Evolutionary conservation across 1,140 invertebrate species (phyloP), one percentile per base, ranked within the genome.

Genomic region (Acromyrmex charruanus): DNA sequence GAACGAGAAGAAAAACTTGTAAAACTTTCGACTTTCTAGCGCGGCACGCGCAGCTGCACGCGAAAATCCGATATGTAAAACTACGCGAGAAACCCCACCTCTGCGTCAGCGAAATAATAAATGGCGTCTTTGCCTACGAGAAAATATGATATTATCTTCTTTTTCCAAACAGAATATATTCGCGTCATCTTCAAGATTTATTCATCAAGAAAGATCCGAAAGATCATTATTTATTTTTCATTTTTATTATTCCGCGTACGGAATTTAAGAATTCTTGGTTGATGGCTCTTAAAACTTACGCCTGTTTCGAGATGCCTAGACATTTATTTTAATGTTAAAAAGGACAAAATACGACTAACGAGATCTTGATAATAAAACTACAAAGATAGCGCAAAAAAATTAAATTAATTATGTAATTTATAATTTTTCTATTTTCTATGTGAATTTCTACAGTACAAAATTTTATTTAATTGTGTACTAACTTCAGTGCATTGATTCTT

Each of bases 1-100:
- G 31, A 39, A 25, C 31, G 89, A 68, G 89, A 66, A 39, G 49
- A 90, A 92, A 92, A 89, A 92, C 72, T 89, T 80, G 91, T 93
- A 86, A 88, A 65, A 80, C 72, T 84, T 68, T 90, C 71, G 59
- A 89, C 77, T 90, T 89, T 72, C 68, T 82, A 61, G 39, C 6
- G 51, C 18, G 55, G 28, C 71, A 51, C 66, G 58, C 44, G 61
- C 58, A 25, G 35, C n/a, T 53, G 71, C 72, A 71, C 74, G 66
- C 61, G 74, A 49, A 79, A 65, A 69, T 82, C 53, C 59, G 35
- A 63, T 44, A 81, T 65, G 72, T 65, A 77, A 71, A 82, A 84
- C 81, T 72, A 72, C 31, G 53, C 77, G 88, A 89, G 53, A 61
- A 74, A 74, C 35, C 55, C 53, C 68, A 82, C n/a, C 74, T 10